Evolutionary conservation across 2,797 vertebrate species (phyloP), one percentile per base, ranked within the genome.

Genomic region (Rallus crepitans): DNA sequence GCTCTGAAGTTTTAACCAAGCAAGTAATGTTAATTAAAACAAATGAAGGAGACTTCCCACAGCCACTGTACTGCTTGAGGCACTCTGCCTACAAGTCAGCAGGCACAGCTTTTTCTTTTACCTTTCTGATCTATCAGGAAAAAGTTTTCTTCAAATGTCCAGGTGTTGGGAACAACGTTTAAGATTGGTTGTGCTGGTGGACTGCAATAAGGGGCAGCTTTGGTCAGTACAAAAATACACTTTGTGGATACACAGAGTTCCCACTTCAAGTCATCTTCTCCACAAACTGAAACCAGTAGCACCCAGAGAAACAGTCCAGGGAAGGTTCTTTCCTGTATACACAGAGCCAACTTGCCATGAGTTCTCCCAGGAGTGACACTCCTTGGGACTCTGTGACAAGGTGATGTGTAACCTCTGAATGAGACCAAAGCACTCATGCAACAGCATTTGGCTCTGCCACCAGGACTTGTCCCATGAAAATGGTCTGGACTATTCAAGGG

Each of bases 171-270:
- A 91, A 59, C 25, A 65, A 31, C 20, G 31, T 37, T 73, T 73
- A 71, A 73, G 47, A 61, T 28, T 25, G 31, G 24, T 28, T 91
- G 72, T 1, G 1, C 21, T 78, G 55, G 30, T 40, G 20, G 31
- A 66, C 11, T 79, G 35, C 25, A 66, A 25, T 17, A 94, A 80
- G 19, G 30, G 45, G n/a, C 16, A 50, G 23, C 18, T 71, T 78
- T 11, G 9, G 23, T 31, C 33, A 17, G 50, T 33, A 19, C 15
- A 48, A 63, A 82, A 82, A 77, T 10, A 16, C 82, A 72, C 30
- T 6, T 21, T 0, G 0, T 21, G 1, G 7, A 48, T 45, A 35
- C 4, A 20, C 5, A 1, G 72, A 59, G 39, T 50, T 95, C 56
- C 63, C 7, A 3, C 52, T 53, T 73, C 18, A 66, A 84, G 47